phyloP scores from a whole-genome alignment of 2,113 vertebrate genomes.

The Bubo bubo region DNA sequence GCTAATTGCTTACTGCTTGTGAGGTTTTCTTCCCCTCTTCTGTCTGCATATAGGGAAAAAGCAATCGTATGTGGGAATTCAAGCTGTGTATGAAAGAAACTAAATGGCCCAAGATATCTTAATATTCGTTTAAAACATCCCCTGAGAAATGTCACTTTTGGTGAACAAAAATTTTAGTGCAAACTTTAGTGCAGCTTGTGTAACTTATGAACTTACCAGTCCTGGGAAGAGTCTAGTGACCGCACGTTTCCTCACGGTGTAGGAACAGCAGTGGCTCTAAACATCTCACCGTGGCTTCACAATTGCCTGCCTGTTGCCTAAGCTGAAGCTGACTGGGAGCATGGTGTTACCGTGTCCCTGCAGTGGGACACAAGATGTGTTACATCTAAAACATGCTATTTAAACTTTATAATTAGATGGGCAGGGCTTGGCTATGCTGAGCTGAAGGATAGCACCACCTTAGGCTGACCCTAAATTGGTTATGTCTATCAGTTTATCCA shows the following conservation, averaged over 20 bases:
- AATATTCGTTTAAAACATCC: background rate
- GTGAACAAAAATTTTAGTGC: background rate
- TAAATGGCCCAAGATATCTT: background rate
- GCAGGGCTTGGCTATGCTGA: background rate
- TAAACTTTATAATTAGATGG: background rate
- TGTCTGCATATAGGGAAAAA: background rate
- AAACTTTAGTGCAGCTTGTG: background rate
- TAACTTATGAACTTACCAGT: background rate
- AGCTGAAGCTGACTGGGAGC: background rate
- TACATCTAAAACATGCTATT: background rate
- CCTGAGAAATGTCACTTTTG: background rate
- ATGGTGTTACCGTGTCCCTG: fast-evolving
- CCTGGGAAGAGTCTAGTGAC: background rate
- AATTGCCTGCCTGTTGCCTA: background rate
- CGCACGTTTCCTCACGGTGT: fast-evolving
- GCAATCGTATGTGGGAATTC: background rate
- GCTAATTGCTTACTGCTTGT: background rate
- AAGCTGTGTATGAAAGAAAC: background rate
- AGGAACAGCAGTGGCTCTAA: background rate
- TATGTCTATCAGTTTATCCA: background rate
- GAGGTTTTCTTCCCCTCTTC: background rate
- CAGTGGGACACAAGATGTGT: background rate
- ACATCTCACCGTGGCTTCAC: background rate
- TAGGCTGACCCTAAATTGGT: background rate
- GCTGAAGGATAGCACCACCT: background rate